Percentiles rank a stretch among this genome's conserved stretches.
Evolutionary conservation across 2,113 vertebrate species (phyloP).

Genomic region (Ochotona curzoniae): DNA sequence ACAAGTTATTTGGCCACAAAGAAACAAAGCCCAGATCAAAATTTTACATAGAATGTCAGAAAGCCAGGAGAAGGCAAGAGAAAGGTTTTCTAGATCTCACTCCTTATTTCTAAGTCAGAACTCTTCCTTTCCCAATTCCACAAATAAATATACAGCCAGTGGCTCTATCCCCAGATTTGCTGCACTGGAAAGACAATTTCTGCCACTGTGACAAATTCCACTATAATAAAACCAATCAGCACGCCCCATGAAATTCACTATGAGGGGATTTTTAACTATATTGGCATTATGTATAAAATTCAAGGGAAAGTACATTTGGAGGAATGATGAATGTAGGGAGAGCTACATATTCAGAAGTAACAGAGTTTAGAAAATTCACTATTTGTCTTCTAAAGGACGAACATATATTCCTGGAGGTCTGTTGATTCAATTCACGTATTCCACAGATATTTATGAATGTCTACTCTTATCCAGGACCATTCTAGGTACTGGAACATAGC

Average conservation of each 20-base stretch:
- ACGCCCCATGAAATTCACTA: constrained; percentile 7
- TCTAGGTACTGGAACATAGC: no score
- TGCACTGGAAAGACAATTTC: constrained; percentile 55
- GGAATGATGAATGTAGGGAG: background rate
- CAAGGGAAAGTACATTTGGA: constrained; percentile 27
- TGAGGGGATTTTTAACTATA: constrained; percentile 37
- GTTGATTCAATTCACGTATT: background rate
- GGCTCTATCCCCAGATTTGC: background rate
- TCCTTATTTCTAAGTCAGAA: background rate
- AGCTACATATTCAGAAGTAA: background rate
- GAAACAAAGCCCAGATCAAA: background rate
- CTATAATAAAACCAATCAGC: background rate
- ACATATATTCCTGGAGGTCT: background rate
- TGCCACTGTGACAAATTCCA: constrained; percentile 42
- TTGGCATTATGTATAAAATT: background rate
- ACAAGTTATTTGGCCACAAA: background rate
- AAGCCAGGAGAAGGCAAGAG: background rate
- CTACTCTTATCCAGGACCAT: background rate
- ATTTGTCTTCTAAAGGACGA: constrained; percentile 6
- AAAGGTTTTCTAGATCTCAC: background rate
- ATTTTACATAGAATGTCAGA: background rate
- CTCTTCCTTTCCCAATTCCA: background rate
- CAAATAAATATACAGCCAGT: background rate
- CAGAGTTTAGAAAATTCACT: constrained; percentile 7
- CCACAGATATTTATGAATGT: background rate